Percentiles rank a stretch among this genome's conserved stretches.
phyloP scores from a whole-genome alignment of 1,140 invertebrate species.

The Drosophila simulans region DNA sequence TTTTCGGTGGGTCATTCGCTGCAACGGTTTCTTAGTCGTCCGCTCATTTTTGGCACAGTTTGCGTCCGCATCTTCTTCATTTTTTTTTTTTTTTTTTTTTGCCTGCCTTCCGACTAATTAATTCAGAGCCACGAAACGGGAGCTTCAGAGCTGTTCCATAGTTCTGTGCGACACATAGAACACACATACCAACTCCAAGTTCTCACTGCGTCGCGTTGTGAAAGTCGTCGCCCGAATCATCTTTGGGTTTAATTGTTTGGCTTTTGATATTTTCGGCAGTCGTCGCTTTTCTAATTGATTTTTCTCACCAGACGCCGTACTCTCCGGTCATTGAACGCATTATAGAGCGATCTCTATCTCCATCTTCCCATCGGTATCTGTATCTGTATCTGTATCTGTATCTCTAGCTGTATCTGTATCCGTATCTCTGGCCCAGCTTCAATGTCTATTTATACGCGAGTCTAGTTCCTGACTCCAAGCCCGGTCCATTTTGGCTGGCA shows the following conservation, averaged over 20 bases:
- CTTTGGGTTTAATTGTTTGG: conserved; percentile 68
- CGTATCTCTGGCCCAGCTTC: conserved; percentile 14
- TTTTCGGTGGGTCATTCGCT: conserved; percentile 1
- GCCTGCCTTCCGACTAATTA: conserved; percentile 46
- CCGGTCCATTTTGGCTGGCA: neutral
- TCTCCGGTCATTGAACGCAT: conserved; percentile 78
- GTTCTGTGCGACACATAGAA: neutral
- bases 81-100: conserved; percentile 1
- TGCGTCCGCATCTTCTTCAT: conserved; percentile 16
- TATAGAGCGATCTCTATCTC: conserved; percentile 44
- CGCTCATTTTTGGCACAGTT: conserved; percentile 18
- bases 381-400: conserved; percentile 14
- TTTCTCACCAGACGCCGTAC: conserved; percentile 60
- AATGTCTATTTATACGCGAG: conserved; percentile 19
- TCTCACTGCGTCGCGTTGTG: conserved; percentile 49
- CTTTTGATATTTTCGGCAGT: conserved; percentile 47
- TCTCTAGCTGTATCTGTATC: neutral
- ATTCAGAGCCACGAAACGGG: conserved; percentile 52
- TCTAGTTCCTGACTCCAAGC: conserved; percentile 14
- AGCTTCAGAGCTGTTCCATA: neutral
- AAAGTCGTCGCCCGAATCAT: conserved; percentile 63
- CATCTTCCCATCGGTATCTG: conserved; percentile 7
- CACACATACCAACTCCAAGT: neutral
- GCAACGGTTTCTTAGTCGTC: conserved; percentile 16
- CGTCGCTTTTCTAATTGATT: conserved; percentile 77